Base-by-base conservation (phyloP, 2,888 invertebrate species). In the Plebejus anna region DNA sequence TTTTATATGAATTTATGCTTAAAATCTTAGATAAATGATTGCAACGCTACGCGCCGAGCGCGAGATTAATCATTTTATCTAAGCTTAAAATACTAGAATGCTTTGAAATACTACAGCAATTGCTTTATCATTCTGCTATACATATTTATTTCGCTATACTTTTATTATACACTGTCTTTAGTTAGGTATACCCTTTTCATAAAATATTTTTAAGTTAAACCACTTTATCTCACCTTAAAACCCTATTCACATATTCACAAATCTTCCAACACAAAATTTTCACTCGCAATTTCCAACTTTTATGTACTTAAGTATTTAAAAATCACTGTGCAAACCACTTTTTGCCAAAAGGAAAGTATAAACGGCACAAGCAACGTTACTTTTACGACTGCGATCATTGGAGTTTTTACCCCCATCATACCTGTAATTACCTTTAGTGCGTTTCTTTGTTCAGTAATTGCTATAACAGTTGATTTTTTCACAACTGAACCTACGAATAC, bases 371-470 rank as follows among this genome's bases (percentile, higher is more conserved):
- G 76, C 55, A 79, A 77, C 57, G 75, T 75, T 75, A 80, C 75
- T 82, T 86, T 76, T 51, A 76, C 81, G 82, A 91, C 91, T 91
- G 90, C 86, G 83, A 79, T 80, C 79, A 80, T 83, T 84, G 79
- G 81, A 80, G 80, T 85, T 87, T 86, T 84, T 82, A 81, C 83
- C 82, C 82, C 80, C 82, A 72, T 84, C 87, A 88, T 88, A 88
- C 88, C 86, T 86, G 89, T 90, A 85, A 92, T 93, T 85, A 93
- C 87, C 82, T 88, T 86, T 84, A 85, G 84, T 83, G 81, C 80
- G 84, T 81, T 80, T 85, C 85, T 87, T 92, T 92, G 89, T 91
- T 81, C 79, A 76, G 79, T 89, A 92, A 92, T 92, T 89, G 90
- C 89, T 82, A 88, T 85, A 81, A 88, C 88, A 87, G 88, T 89